A percentile compares a stretch with the other conserved stretches of the same genome.
Conservation (phyloP, 2,797 vertebrate species). For the Podargus strigoides region DNA sequence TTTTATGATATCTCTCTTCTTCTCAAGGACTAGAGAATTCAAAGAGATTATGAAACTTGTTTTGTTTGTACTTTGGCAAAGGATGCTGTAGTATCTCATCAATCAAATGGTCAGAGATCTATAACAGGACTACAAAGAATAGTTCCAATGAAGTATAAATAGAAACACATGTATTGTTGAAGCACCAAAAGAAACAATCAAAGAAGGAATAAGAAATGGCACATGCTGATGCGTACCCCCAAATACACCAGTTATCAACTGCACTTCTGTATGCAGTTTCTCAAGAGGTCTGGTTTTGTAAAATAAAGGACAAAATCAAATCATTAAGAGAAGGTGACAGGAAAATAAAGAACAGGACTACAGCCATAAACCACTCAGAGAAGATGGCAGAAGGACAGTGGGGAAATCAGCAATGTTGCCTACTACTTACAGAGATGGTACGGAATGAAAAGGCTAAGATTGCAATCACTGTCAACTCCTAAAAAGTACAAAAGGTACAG, state of each 20-base stretch:
- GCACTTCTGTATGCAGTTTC: not conserved
- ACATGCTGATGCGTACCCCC: not conserved
- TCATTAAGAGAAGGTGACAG: not conserved
- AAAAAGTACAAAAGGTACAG: not conserved
- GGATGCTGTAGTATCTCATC: not conserved
- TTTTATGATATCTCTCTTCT: not conserved
- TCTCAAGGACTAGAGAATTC: not conserved
- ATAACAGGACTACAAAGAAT: not conserved
- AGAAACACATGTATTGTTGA: not conserved
- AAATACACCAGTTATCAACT: not conserved
- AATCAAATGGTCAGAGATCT: not conserved
- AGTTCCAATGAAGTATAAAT: not conserved
- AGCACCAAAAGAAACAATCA: not conserved
- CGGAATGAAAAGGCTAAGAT: conserved; percentile 15
- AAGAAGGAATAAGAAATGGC: not conserved
- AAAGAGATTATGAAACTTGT: not conserved
- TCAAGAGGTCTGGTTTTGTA: not conserved
- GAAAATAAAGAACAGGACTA: not conserved
- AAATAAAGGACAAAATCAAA: not conserved
- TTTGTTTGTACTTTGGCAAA: not conserved
- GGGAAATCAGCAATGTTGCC: not conserved
- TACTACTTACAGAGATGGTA: not conserved
- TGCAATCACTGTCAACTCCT: conserved; percentile 20
- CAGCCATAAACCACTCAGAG: not conserved
- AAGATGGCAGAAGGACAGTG: not conserved